Conservation (phyloP, 1,140 invertebrate genomes). For the Meteorus sp. region DNA sequence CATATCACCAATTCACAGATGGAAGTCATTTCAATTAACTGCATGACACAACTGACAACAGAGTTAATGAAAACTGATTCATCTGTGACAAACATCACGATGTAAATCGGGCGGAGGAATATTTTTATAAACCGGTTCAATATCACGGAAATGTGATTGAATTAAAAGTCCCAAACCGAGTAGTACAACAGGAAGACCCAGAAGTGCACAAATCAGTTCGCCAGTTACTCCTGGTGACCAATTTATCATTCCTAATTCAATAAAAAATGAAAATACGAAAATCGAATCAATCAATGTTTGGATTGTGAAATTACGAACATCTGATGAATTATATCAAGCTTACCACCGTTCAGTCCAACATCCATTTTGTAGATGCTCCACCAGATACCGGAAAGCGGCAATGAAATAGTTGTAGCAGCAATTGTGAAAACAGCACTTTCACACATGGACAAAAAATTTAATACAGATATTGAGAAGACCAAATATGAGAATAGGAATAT, state of each 20-base stretch:
- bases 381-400: slow-evolving; percentile 64
- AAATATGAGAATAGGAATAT: slow-evolving; percentile 57
- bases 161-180: slow-evolving; percentile 60
- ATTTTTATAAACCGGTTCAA: slow-evolving; percentile 36
- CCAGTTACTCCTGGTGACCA: slow-evolving; percentile 64
- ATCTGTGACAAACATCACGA: slow-evolving; percentile 48
- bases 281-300: background rate
- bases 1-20: background rate
- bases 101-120: slow-evolving; percentile 40
- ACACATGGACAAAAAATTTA: slow-evolving; percentile 61
- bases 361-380: slow-evolving; percentile 65
- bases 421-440: slow-evolving; percentile 65
- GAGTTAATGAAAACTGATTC: slow-evolving; percentile 33
- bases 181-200: slow-evolving; percentile 63
- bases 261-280: slow-evolving; percentile 4
- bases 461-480: slow-evolving; percentile 53
- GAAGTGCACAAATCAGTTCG: slow-evolving; percentile 63
- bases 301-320: slow-evolving; percentile 4
- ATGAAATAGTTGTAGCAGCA: slow-evolving; percentile 57
- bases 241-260: slow-evolving; percentile 50
- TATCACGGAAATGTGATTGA: slow-evolving; percentile 60
- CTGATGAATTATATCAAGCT: slow-evolving; percentile 10
- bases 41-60: background rate
- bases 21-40: background rate
- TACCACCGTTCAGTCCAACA: slow-evolving; percentile 42